Conservation (phyloP, 2,797 vertebrate species). For the Danio aesculapii region DNA sequence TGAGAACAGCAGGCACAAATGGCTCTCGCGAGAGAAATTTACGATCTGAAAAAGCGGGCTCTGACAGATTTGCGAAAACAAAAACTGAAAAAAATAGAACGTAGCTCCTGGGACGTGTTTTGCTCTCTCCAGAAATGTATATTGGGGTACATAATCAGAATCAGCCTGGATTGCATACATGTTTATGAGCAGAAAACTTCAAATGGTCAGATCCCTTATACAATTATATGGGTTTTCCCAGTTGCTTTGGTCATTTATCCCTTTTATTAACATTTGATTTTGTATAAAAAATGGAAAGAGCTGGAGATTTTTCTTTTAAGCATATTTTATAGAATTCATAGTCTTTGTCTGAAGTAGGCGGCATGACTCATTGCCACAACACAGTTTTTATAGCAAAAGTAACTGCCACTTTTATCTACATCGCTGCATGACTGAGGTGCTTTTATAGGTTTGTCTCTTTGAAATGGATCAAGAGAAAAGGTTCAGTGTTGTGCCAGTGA, state of each 20-base stretch:
- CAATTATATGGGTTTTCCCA: not conserved
- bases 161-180: too few species aligned
- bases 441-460: slow-evolving; percentile 31
- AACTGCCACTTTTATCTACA: slow-evolving; percentile 5
- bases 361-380: slow-evolving; percentile 11
- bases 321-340: not conserved
- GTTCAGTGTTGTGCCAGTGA: slow-evolving; percentile 30
- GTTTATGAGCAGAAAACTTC: too few species aligned
- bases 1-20: too few species aligned
- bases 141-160: too few species aligned
- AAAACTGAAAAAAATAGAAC: too few species aligned
- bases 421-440: slow-evolving; percentile 4
- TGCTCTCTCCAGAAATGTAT: too few species aligned
- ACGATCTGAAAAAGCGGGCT: too few species aligned
- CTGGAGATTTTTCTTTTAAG: not conserved
- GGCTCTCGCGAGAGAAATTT: too few species aligned
- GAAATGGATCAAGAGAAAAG: slow-evolving; percentile 30
- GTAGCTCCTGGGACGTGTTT: too few species aligned
- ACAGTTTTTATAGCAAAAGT: slow-evolving; percentile 19
- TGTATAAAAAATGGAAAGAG: not conserved
- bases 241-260: not conserved
- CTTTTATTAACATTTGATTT: not conserved
- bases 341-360: not conserved
- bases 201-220: not conserved
- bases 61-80: too few species aligned